phyloP scores from a whole-genome alignment of 2,888 invertebrate genomes.

The Candidula unifasciata region DNA sequence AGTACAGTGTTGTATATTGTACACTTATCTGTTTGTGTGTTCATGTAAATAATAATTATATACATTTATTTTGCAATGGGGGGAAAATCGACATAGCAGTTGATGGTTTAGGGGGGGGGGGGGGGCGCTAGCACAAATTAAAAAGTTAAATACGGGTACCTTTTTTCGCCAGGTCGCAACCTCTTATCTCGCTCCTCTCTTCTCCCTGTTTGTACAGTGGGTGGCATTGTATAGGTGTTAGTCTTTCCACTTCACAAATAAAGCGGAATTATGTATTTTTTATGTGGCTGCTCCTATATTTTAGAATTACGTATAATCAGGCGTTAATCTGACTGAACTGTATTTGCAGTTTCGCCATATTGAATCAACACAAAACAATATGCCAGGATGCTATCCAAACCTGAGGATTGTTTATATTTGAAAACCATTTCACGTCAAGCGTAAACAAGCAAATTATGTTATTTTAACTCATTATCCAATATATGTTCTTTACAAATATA shows the following conservation, averaged over 20 bases:
- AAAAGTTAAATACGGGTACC: too few species aligned
- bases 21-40: too few species aligned
- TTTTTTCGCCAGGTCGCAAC: slow-evolving; percentile 65
- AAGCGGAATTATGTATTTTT: not conserved
- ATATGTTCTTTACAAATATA: too few species aligned
- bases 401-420: not conserved
- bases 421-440: not conserved
- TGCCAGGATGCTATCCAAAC: not conserved
- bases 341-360: not conserved
- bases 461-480: too few species aligned
- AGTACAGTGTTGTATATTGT: too few species aligned
- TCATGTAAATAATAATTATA: too few species aligned
- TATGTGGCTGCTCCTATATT: not conserved
- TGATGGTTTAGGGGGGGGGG: too few species aligned
- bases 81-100: too few species aligned
- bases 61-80: too few species aligned
- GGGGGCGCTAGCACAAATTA: too few species aligned
- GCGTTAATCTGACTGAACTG: not conserved
- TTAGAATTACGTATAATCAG: not conserved
- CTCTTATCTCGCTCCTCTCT: slow-evolving; percentile 71
- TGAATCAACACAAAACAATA: not conserved
- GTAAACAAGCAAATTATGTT: too few species aligned
- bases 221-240: slow-evolving; percentile 66
- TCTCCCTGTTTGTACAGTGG: slow-evolving; percentile 71
- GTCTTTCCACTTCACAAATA: slow-evolving; percentile 9